These are phyloP conservation scores for Clarias fuscus DNA, from an alignment of 2,797 vertebrate genomes.

Conservation along the genomic window DNA sequence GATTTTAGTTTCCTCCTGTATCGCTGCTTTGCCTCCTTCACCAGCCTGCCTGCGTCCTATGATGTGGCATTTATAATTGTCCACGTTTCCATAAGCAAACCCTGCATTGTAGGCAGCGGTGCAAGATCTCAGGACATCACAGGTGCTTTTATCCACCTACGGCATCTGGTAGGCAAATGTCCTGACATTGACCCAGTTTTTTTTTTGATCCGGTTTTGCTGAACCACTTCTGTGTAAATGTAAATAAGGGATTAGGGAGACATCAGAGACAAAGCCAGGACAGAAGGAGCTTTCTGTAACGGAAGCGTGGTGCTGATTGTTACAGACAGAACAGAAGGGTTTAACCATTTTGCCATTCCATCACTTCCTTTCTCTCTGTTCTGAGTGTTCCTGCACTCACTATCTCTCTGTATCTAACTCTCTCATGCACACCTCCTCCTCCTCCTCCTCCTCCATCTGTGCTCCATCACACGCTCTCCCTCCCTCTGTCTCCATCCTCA, in stretches of 20 bases:
- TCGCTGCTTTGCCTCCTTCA: too few species aligned
- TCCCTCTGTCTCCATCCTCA: constrained; percentile 50
- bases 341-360: constrained; percentile 34
- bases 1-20: too few species aligned
- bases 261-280: not conserved
- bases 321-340: constrained; percentile 15
- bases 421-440: constrained; percentile 40
- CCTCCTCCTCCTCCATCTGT: constrained; percentile 55
- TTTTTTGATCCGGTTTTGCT: not conserved
- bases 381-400: constrained; percentile 62
- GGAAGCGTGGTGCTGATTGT: not conserved
- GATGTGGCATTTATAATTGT: too few species aligned
- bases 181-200: too few species aligned
- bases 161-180: too few species aligned
- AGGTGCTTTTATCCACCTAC: too few species aligned
- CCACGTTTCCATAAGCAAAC: too few species aligned
- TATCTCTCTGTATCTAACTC: constrained; percentile 50
- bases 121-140: too few species aligned
- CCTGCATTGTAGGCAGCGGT: too few species aligned
- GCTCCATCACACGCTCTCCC: constrained; percentile 58
- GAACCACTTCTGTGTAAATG: not conserved
- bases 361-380: constrained; percentile 66
- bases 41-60: too few species aligned
- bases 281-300: not conserved
- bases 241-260: not conserved